Base-by-base conservation (phyloP, 2,797 vertebrate species). In the Pteronotus mesoamericanus region DNA sequence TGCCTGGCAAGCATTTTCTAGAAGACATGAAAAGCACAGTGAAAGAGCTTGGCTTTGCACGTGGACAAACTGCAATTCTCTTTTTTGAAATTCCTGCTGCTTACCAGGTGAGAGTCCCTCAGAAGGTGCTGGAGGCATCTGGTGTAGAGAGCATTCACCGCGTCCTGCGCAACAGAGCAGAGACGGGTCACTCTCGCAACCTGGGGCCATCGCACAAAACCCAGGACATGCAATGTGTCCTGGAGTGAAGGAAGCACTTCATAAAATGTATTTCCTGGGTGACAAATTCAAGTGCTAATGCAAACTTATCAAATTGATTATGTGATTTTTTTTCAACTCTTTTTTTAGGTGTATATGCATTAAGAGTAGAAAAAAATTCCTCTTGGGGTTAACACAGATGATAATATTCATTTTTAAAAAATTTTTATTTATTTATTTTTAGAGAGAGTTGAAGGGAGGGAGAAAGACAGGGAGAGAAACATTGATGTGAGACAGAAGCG, bases 41-140 rank as follows among this genome's bases (percentile, higher is more conserved):
- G 93, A 98, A 72, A 91, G 44, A 32, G 79, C 14, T 11, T 53
- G 39, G 86, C 39, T 64, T 44, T 86, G 22, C 83, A 64, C 0
- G 3, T 0, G 3, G 32, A 66, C 74, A 94, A 71, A 48, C 26
- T 24, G 29, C 24, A 61, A 4, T 3, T 24, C 39, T 64, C 85
- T 3, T 15, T 8, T 46, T 89, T 9, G 85, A 21, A 39, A 19
- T 69, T 0, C 48, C 29, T 32, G 42, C 24, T 24, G 97, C 99
- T 99, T 98, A 99, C 99, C 99, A 99, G 98, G 78, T 99, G 99
- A 0, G 99, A 99, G 97, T 99, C 99, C 97, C 99, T 99, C 97
- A 99, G 96, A 91, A 99, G 99, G 97, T 99, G 99, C 98, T 99
- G 99, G 84, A 99, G 99, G 98, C 99, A 99, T 99, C 99, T 99